Evolutionary conservation across 1,140 invertebrate genomes (phyloP), one percentile per base, ranked within the genome.

Genomic region (Halyomorpha halys): DNA sequence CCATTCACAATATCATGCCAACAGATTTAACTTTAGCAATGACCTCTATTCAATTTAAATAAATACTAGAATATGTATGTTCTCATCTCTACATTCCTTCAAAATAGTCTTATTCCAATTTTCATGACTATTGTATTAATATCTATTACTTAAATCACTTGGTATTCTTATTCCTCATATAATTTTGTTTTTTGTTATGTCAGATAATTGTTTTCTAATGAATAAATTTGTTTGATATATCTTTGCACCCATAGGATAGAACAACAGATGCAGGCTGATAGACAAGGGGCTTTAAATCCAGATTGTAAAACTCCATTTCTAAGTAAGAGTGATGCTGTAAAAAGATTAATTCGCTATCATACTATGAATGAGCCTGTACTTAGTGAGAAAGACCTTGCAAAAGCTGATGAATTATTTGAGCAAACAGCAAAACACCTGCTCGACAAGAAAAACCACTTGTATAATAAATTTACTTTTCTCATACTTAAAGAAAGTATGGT

Each of bases 401-500:
- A 89, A 69, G 88, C 87, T 64, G 88, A 91, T 71, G 81, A 85
- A 67, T 80, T 84, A 68, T 91, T 91, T 74, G 85, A 88, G 69
- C 77, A 84, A 67, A 84, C 86, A 9, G 84, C 89, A 0, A 77
- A 83, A 70, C 82, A 84, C 71, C 78, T 91, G 59, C 75, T 91
- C 15, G 81, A 83, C 63, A 90, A 89, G 76, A 89, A 86, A 71
- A 78, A 81, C 16, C 77, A 79, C 53, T 85, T 94, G 80, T 81
- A 84, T 67, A 83, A 85, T 69, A 92, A 90, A 74, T 92, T 89
- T 73, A 81, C 84, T 59, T 83, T 83, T 71, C 77, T 91, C 16
- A 74, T 91, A n/a, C 73, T 91, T 54, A 87, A 89, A 75, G 89
- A 91, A 69, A 90, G 87, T 70, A 89, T 86, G 83, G 89, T 91